phyloP scores from a whole-genome alignment of 1,140 invertebrate species.

The Drosophila albomicans region DNA sequence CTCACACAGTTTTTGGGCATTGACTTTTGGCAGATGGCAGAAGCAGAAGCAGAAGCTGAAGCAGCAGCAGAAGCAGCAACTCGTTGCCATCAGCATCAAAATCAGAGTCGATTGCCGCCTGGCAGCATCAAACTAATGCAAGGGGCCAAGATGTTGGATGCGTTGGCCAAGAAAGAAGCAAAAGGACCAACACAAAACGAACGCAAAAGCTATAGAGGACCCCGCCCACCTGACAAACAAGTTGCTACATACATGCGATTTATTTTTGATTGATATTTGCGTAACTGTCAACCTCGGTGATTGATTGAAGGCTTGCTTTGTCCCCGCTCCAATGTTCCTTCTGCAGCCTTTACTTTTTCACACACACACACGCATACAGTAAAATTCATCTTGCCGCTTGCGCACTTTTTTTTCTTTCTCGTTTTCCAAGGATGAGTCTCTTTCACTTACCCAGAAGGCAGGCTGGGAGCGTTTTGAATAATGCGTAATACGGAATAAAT shows the following conservation, averaged over 20 bases:
- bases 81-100: constrained; percentile 32
- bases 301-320: constrained; percentile 74
- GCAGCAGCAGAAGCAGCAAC: constrained; percentile 7
- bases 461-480: constrained; percentile 70
- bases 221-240: constrained; percentile 63
- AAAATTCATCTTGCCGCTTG: constrained; percentile 7
- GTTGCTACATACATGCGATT: constrained; percentile 77
- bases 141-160: constrained; percentile 32
- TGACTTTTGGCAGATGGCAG: constrained; percentile 34
- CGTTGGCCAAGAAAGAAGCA: constrained; percentile 7
- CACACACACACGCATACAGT: too few species aligned
- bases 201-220: background rate
- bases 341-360: background rate
- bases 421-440: background rate
- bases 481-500: constrained; percentile 77
- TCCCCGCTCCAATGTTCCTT: background rate
- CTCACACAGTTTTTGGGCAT: constrained; percentile 16
- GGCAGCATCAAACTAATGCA: constrained; percentile 38
- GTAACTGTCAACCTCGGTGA: constrained; percentile 78
- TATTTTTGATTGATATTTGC: constrained; percentile 81
- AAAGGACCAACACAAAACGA: background rate
- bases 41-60: background rate
- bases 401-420: constrained; percentile 15
- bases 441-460: constrained; percentile 32
- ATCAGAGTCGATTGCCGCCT: constrained; percentile 28